Conservation (phyloP, 2,888 invertebrate genomes). For the Bugula neritina region DNA sequence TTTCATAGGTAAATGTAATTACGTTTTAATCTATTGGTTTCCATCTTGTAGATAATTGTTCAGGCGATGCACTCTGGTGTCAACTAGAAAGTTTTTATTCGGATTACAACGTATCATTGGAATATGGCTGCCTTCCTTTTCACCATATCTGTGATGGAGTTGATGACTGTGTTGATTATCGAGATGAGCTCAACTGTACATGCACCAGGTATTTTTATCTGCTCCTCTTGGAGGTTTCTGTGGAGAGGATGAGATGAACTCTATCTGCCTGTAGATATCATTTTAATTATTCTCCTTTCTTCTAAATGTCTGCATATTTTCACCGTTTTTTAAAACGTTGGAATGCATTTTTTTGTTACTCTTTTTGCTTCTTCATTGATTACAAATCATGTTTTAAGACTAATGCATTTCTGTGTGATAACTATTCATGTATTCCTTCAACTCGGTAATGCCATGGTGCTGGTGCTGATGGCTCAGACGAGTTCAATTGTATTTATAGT, state of each 20-base stretch:
- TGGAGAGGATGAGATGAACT: neutral
- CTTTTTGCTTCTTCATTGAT: no score
- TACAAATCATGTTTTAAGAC: neutral
- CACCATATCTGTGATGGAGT: neutral
- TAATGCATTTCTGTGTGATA: neutral
- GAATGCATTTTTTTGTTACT: no score
- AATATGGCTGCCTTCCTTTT: neutral
- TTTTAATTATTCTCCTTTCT: no score
- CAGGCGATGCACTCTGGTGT: neutral
- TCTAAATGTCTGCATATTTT: no score
- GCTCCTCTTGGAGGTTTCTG: no score
- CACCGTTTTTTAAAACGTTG: no score
- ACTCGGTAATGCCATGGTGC: neutral
- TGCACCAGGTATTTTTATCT: no score
- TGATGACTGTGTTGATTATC: neutral
- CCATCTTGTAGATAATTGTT: no score
- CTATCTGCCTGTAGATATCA: no score
- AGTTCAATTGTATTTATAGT: neutral
- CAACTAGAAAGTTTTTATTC: neutral
- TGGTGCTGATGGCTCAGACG: neutral
- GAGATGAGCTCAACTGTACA: conserved; percentile 8
- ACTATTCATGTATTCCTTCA: neutral
- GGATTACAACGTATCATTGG: neutral
- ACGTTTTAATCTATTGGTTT: no score
- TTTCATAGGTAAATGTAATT: no score